Evolutionary conservation across 2,888 invertebrate species (phyloP), one percentile per base, ranked within the genome.

Genomic region (Synergus itoensis): DNA sequence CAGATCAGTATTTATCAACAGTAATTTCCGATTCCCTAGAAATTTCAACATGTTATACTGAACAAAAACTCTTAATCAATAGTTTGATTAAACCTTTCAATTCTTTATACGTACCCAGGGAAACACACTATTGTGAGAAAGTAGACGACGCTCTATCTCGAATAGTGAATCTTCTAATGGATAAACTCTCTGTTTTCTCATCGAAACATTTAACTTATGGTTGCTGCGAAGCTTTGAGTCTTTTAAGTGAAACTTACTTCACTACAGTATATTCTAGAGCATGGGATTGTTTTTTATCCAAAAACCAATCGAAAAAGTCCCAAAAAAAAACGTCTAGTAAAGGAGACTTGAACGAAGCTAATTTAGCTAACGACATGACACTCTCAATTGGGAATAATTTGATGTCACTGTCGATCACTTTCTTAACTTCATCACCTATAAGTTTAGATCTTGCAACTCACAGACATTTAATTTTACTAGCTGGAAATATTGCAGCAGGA

Each of bases 141-240:
- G 43, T 93, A 63, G 94, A 95, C 85, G 93, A 94, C 82, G 92
- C 93, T 0, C 89, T 95, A 62, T 95, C 95, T 0, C 92, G 94
- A 86, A 92, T 95, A 76, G 91, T 95, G 18, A 92, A 92, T 78
- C 88, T 92, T 62, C 88, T 95, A 62, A 92, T 93, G 43, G 92
- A 93, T 75, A 92, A 92, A 77, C 88, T 97, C 43, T 92, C 95
- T 88, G 93, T 94, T 5, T 94, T 95, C 1, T 94, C 94, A 80
- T 95, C 95, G 76, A 96, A 95, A 92, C 93, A 94, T 92, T 94
- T 95, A 86, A 94, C 95, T 93, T 93, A 93, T 87, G 96, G 96
- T 0, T 95, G 95, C 87, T 94, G 95, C 86, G 95, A 96, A 91
- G 94, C 96, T 0, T 92, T 98, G 1, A 94, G 94, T 86, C 90